A percentile compares a stretch with the other conserved stretches of the same genome.
These are phyloP conservation scores for Protonemura montana DNA, from an alignment of 2,888 invertebrate genomes.

Conservation along the genomic window DNA sequence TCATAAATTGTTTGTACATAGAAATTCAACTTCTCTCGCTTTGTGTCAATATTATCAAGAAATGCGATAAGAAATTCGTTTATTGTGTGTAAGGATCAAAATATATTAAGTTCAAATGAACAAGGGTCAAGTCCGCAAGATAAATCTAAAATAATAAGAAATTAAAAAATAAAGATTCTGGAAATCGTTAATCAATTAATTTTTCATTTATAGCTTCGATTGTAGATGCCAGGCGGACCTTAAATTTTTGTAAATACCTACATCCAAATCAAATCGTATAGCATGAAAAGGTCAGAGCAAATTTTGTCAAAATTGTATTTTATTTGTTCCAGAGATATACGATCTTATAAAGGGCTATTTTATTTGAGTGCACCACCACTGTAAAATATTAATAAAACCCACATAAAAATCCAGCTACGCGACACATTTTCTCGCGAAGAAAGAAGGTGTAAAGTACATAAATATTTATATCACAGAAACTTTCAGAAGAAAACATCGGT, in stretches of 20 bases:
- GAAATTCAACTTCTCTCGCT: background rate
- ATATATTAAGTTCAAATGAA: background rate
- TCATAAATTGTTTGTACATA: background rate
- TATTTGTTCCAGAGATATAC: background rate
- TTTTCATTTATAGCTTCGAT: background rate
- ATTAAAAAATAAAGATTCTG: background rate
- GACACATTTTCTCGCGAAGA: background rate
- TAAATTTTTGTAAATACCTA: too few relatives aligned
- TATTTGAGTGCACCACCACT: background rate
- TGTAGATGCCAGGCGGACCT: background rate
- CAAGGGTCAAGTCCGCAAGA: background rate
- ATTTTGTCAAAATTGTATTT: background rate
- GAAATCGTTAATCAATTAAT: background rate
- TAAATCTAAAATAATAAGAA: background rate
- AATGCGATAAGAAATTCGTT: background rate
- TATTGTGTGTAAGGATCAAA: background rate
- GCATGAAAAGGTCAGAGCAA: too few relatives aligned
- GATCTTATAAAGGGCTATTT: too few relatives aligned
- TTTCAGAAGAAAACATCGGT: background rate
- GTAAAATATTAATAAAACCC: background rate
- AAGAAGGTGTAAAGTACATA: background rate
- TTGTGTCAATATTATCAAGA: background rate
- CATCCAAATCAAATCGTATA: too few relatives aligned
- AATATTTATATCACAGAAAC: background rate
- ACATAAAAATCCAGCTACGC: background rate